Conservation (phyloP, 2,888 invertebrate genomes). For the Phyto melanocephala region DNA sequence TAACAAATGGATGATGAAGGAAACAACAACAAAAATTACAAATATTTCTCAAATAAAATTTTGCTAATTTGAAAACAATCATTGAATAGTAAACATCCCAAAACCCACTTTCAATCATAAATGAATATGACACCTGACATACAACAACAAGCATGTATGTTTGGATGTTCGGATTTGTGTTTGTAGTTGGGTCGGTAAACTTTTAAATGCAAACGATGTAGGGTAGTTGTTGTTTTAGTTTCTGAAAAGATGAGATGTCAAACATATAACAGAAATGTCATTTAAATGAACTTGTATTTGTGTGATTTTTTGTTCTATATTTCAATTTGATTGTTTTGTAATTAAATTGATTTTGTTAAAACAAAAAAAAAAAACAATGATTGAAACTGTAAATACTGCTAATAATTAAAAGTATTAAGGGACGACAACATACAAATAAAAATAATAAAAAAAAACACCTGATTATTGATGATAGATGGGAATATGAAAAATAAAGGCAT, state of each 20-base stretch:
- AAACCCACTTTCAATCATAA: not conserved
- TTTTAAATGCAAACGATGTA: not conserved
- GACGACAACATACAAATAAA: not conserved
- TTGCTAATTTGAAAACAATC: conserved; percentile 25
- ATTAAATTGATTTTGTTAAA: conserved; percentile 54
- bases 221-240: conserved; percentile 4
- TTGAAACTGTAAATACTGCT: not conserved
- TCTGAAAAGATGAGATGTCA: conserved; percentile 43
- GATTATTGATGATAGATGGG: not conserved
- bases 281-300: conserved; percentile 59
- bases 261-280: conserved; percentile 59
- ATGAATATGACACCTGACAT: not conserved
- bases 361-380: not conserved
- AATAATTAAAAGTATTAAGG: not conserved
- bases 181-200: no score
- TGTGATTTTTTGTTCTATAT: not conserved
- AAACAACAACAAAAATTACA: not conserved
- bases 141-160: no score
- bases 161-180: no score
- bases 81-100: not conserved
- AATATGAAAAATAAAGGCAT: conserved; percentile 7
- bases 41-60: conserved; percentile 8
- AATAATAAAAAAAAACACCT: not conserved
- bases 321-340: conserved; percentile 55
- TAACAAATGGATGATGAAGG: not conserved